phyloP scores from a whole-genome alignment of 2,113 vertebrate species.

The Gnathonemus longibarbis region DNA sequence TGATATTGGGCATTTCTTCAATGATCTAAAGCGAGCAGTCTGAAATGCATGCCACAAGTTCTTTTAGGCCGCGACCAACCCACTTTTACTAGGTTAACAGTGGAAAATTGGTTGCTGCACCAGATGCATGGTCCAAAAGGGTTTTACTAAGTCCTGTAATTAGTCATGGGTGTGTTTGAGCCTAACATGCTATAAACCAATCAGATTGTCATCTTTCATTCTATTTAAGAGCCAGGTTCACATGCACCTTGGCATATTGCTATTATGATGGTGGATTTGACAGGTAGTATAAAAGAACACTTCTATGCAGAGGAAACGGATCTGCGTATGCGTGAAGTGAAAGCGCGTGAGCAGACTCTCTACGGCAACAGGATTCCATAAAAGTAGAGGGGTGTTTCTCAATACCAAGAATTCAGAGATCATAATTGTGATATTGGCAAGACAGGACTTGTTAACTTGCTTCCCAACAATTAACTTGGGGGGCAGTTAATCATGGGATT shows the following conservation, averaged over 20 bases:
- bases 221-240: background rate
- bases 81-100: background rate
- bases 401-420: background rate
- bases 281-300: background rate
- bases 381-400: background rate
- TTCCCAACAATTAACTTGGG: background rate
- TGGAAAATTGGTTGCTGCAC: background rate
- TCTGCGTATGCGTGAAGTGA: background rate
- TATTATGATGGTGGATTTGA: background rate
- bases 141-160: background rate
- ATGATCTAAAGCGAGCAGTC: background rate
- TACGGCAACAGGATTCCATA: background rate
- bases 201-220: background rate
- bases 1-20: background rate
- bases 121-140: background rate
- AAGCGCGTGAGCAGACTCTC: background rate
- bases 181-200: background rate
- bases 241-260: background rate
- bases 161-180: background rate
- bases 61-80: background rate
- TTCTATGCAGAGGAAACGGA: background rate
- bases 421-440: background rate
- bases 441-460: background rate
- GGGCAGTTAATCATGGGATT: background rate
- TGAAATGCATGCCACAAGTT: background rate